A percentile compares a stretch with the other conserved stretches of the same genome.
These are phyloP conservation scores for Podarcis raffonei DNA, from an alignment of 2,113 vertebrate species.

Conservation along the genomic window DNA sequence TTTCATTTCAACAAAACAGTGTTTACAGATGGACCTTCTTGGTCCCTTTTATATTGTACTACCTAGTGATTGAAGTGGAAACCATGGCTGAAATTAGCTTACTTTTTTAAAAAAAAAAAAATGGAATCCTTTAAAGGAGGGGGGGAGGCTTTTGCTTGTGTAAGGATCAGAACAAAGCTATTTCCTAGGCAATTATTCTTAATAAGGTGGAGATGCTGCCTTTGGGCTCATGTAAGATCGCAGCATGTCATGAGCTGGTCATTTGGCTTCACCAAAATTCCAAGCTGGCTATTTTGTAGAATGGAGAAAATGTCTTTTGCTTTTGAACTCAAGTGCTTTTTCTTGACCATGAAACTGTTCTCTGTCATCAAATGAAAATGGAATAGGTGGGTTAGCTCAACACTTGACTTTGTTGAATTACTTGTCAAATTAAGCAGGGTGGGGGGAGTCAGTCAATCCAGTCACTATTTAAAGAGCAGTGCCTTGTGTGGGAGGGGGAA, in stretches of 20 bases:
- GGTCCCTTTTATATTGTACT: constrained; percentile 4
- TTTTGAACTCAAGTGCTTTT: constrained; percentile 25
- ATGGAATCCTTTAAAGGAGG: constrained; percentile 13
- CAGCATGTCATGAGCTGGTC: background rate
- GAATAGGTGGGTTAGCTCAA: background rate
- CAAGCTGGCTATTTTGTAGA: background rate
- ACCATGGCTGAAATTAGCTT: constrained; percentile 36
- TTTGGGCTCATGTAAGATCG: constrained; percentile 46
- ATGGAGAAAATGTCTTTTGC: background rate
- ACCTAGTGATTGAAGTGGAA: constrained; percentile 30
- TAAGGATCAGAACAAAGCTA: constrained; percentile 59
- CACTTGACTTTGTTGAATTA: background rate
- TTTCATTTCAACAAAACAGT: constrained; percentile 28
- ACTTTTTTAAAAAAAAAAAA: constrained; percentile 8
- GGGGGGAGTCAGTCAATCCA: background rate
- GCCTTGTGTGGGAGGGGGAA: background rate
- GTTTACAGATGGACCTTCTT: constrained; percentile 2
- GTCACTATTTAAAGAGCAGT: background rate
- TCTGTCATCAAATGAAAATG: background rate
- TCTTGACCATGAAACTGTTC: constrained; percentile 31
- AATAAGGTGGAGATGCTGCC: constrained; percentile 12
- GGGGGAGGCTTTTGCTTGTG: constrained; percentile 31
- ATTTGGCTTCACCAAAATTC: background rate
- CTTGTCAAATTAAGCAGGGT: background rate
- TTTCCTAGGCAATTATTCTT: constrained; percentile 59